Base-by-base conservation (phyloP, 2,888 invertebrate genomes). In the Dascillus cervinus region DNA sequence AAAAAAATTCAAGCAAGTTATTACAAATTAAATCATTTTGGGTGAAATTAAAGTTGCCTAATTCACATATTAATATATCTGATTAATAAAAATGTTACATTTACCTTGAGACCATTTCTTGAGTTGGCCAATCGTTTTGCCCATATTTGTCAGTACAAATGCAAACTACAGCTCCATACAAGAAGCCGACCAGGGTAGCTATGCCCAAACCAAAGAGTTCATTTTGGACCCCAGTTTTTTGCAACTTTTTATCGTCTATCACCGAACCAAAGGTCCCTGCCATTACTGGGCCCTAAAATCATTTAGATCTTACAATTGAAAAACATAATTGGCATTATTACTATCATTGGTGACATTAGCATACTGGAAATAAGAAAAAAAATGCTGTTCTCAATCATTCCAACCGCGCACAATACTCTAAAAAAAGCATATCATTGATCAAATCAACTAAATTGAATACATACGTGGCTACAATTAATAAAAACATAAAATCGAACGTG, bases 261-360 rank as follows among this genome's bases (percentile, higher is more conserved):
- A 80, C 80, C 2, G 76, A 74, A 1, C 85, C 85, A 50, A 86
- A 77, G 1, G 82, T 82, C 3, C 76, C 77, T 0, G 84, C 85
- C 55, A 84, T 75, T 43, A 86, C 82, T 1, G 86, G 85, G 14
- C 82, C 82, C 80, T 81, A 52, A 4, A 61, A 51, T 32, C 31
- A 17, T 11, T 14, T 12, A 13, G 11, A 11, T 32, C 17, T 11
- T 21, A 19, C 11, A 22, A 6, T 11, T 20, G 26, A 29, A 25
- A 35, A 24, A 30, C 29, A 29, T 14, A 11, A 11, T n/a, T n/a
- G n/a, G n/a, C 29, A 25, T 13, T n/a, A 20, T 58, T 60, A 81
- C 82, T 83, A 85, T 84, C 22, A 86, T 66, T 0, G 85, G 85
- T 0, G 84, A 85, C 33, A 86, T 81, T 10, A 86, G 69, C 84